Conservation (phyloP, 2,888 invertebrate genomes). For the Calameuta filiformis region DNA sequence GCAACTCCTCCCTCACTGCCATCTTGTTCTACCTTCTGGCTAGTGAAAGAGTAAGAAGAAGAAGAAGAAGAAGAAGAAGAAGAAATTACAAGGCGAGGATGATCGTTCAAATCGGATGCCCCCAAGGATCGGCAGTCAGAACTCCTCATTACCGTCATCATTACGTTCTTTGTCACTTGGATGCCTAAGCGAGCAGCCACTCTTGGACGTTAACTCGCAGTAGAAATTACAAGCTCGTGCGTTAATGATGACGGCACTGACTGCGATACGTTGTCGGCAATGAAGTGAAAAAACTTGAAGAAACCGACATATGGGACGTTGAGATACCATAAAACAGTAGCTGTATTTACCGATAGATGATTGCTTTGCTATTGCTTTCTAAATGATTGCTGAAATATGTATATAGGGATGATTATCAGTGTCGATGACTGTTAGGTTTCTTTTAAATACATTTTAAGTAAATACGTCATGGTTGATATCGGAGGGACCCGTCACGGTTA, state of each 20-base stretch:
- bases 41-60: constrained; percentile 10
- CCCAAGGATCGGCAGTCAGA: constrained; percentile 28
- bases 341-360: neutral
- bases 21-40: constrained; percentile 18
- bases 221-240: neutral
- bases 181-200: neutral
- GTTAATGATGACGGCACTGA: neutral
- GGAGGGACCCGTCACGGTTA: neutral
- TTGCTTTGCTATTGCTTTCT: neutral
- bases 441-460: neutral
- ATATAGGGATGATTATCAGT: neutral
- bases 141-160: constrained; percentile 32
- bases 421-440: neutral
- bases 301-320: neutral
- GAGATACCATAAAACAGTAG: neutral
- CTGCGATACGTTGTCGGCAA: neutral
- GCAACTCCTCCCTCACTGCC: neutral
- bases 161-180: constrained; percentile 32
- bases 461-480: neutral
- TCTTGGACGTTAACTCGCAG: neutral
- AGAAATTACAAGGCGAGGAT: constrained; percentile 30
- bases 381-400: neutral
- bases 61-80: constrained; percentile 16
- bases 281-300: neutral
- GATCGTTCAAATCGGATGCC: constrained; percentile 33